A percentile compares a stretch with the other conserved stretches of the same genome.
Conservation (phyloP, 2,113 vertebrate species). For the Thinocorus orbignyianus region DNA sequence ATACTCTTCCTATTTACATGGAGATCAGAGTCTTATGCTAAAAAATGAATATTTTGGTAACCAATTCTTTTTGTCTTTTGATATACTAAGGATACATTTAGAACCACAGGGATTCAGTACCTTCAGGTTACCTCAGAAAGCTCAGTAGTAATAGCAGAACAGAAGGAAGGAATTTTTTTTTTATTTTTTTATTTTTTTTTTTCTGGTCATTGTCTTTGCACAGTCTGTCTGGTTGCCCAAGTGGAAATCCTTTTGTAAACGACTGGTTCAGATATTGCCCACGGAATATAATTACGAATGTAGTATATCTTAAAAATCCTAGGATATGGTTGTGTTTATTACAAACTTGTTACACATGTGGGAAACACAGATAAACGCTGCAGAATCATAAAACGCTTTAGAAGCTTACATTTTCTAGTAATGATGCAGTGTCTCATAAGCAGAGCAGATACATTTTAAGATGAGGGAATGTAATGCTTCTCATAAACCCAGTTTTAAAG, state of each 20-base stretch:
- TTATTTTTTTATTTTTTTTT: too few relatives aligned
- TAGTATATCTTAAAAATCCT: background rate
- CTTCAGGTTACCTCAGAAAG: background rate
- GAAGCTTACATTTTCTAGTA: background rate
- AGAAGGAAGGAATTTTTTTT: background rate
- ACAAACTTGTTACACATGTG: fast-evolving
- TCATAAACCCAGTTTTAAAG: background rate
- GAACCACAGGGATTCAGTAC: background rate
- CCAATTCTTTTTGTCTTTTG: background rate
- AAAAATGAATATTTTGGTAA: background rate
- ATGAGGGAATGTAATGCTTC: background rate
- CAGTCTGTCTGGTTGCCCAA: background rate
- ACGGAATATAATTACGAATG: background rate
- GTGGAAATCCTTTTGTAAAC: background rate
- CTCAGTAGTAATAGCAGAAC: background rate
- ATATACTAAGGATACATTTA: background rate
- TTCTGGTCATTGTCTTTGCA: background rate
- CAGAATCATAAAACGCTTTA: background rate
- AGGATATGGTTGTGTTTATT: background rate
- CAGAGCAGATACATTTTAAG: background rate
- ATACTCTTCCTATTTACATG: background rate
- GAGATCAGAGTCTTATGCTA: background rate
- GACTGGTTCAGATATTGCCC: background rate
- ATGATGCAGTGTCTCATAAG: background rate
- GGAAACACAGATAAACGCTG: background rate